Percentiles rank a stretch among this genome's conserved stretches.
Evolutionary conservation across 2,888 invertebrate genomes (phyloP).

Genomic region (Dicyrtoma fusca): DNA sequence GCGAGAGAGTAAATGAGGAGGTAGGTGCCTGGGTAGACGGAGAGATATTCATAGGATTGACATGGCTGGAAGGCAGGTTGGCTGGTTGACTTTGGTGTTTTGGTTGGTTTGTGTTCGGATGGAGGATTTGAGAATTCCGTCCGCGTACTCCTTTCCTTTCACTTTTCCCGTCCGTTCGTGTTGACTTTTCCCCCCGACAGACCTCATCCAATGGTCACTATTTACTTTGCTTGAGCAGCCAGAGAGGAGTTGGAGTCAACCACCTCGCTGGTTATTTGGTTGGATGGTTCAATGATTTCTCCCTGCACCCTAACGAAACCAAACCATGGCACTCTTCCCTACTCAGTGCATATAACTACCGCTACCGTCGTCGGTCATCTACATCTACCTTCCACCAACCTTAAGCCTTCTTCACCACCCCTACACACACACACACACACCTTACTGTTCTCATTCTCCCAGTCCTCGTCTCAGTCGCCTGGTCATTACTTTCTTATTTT

Average conservation of each 20-base stretch:
- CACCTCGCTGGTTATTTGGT: background rate
- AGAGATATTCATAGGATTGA: background rate
- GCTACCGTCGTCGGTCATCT: no score
- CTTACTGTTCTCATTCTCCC: no score
- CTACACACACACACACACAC: no score
- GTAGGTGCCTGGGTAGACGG: background rate
- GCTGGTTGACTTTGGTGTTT: slow-evolving; percentile 2
- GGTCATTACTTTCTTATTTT: no score
- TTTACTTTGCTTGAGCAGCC: slow-evolving; percentile 15
- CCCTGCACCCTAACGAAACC: background rate
- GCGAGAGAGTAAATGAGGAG: background rate
- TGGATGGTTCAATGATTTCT: slow-evolving; percentile 7
- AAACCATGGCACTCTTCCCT: background rate
- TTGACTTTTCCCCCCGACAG: slow-evolving; percentile 17
- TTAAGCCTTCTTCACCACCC: no score
- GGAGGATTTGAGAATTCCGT: slow-evolving; percentile 19
- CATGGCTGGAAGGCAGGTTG: background rate
- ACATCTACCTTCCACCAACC: no score
- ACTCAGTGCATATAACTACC: background rate
- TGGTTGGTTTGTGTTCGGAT: slow-evolving; percentile 3
- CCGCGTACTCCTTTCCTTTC: slow-evolving; percentile 18
- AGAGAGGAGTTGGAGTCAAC: background rate
- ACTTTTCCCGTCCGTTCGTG: background rate
- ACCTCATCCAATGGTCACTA: slow-evolving; percentile 21
- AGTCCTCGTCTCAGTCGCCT: no score